Base-by-base conservation (phyloP, 2,888 invertebrate genomes). In the Drymonia ruficornis region DNA sequence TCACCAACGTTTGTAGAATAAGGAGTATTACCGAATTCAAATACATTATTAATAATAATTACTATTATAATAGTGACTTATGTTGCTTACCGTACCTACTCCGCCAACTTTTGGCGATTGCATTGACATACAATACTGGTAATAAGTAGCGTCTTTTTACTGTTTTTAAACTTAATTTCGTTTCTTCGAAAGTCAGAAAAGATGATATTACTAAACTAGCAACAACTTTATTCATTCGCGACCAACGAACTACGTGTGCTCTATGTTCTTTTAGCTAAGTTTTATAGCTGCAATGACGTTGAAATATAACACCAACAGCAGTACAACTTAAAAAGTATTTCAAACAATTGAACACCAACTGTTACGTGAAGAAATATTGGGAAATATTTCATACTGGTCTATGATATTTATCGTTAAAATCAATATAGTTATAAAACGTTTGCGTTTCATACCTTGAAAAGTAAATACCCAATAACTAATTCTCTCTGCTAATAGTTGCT, bases 281-380 rank as follows among this genome's bases (percentile, higher is more conserved):
- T 59, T 59, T 50, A 55, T 46, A 48, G 28, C 38, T 13, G 13
- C 50, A 46, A 61, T 53, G 53, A 56, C 47, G 56, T 55, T 49
- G 52, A 43, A 56, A 67, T 19, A 50, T 13, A 52, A 49, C 54
- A 63, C 23, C 36, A 64, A 55, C 53, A 59, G 52, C 52, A 44
- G 49, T 31, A 57, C 48, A 44, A 64, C 40, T 56, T 55, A 60
- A 55, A 43, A 67, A 60, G 68, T 67, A n/a, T 60, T 67, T 49
- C 52, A 49, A 65, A 67, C 57, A 60, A 57, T 64, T 56, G 50
- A 38, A 43, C 52, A 53, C 53, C 45, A 56, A 50, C 43, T 52
- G 60, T 56, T 60, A 52, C 36, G 42, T 50, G 29, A 48, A 55
- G 49, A 45, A 49, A 60, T 68, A 60, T 59, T 38, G 40, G 38